Percentiles rank a stretch among this genome's conserved stretches.
These are phyloP conservation scores for Pangasius krempfi DNA, from an alignment of 2,797 vertebrate species.

Conservation along the genomic window DNA sequence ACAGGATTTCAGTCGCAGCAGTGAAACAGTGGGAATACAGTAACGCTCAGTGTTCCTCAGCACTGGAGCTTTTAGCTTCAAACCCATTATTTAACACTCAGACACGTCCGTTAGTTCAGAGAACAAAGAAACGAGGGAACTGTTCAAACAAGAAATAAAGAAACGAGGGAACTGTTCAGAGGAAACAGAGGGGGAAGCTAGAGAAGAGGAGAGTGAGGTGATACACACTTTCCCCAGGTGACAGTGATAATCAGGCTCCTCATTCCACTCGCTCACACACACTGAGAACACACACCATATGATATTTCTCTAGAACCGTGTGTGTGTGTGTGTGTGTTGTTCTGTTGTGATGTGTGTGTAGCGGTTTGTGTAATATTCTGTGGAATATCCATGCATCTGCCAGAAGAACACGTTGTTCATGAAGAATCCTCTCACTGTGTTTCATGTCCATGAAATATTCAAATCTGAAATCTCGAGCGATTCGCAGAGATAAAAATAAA, in stretches of 20 bases:
- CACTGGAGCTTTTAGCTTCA: not conserved
- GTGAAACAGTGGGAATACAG: not conserved
- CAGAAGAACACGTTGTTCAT: not conserved
- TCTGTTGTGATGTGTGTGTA: not conserved
- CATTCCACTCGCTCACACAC: no score
- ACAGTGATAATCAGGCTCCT: no score
- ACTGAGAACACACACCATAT: not conserved
- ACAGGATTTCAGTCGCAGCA: not conserved
- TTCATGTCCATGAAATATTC: slow-evolving; percentile 28
- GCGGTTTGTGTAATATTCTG: not conserved
- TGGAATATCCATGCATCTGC: not conserved
- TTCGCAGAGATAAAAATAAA: slow-evolving; percentile 18
- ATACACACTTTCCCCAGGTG: not conserved
- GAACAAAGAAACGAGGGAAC: not conserved
- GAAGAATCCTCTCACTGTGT: not conserved
- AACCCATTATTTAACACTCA: not conserved
- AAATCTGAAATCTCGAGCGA: not conserved
- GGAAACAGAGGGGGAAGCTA: not conserved
- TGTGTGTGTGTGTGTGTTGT: not conserved
- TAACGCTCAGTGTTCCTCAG: not conserved
- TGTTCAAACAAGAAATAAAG: not conserved
- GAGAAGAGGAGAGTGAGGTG: not conserved
- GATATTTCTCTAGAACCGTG: not conserved
- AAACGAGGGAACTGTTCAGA: not conserved
- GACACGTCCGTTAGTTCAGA: not conserved